Evolutionary conservation across 1,140 invertebrate species (phyloP).

Genomic region (Pseudomyrmex dendroicus): DNA sequence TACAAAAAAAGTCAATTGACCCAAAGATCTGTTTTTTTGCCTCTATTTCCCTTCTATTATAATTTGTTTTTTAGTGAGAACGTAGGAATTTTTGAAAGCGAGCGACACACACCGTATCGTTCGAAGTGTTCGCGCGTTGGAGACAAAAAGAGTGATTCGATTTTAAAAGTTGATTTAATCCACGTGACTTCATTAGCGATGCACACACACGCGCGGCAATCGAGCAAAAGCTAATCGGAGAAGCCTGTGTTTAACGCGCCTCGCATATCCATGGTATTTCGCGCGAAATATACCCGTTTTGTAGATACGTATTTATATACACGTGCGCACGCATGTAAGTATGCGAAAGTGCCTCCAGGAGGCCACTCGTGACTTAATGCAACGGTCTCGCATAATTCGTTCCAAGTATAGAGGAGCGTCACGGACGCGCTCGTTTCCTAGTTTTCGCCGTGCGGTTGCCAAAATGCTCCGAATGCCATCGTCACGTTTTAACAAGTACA

Average conservation of each 20-base stretch:
- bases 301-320: constrained; percentile 48
- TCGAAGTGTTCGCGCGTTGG: too few species aligned
- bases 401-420: constrained; percentile 47
- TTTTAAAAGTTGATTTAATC: constrained; percentile 20
- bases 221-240: constrained; percentile 52
- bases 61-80: too few species aligned
- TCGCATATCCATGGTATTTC: constrained; percentile 56
- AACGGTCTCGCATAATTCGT: constrained; percentile 54
- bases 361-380: constrained; percentile 58
- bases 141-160: background rate
- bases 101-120: background rate
- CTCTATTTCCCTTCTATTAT: too few species aligned
- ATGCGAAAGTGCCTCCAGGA: constrained; percentile 46
- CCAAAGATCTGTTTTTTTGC: too few species aligned
- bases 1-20: too few species aligned
- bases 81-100: background rate
- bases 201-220: constrained; percentile 2
- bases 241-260: constrained; percentile 54
- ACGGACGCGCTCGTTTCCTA: constrained; percentile 50
- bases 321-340: background rate
- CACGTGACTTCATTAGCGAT: constrained; percentile 28
- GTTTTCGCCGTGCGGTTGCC: constrained; percentile 25
- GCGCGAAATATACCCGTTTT: constrained; percentile 20
- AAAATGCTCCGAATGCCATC: background rate
- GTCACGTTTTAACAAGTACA: background rate